phyloP scores from a whole-genome alignment of 2,113 vertebrate species.

The Pavo muticus region DNA sequence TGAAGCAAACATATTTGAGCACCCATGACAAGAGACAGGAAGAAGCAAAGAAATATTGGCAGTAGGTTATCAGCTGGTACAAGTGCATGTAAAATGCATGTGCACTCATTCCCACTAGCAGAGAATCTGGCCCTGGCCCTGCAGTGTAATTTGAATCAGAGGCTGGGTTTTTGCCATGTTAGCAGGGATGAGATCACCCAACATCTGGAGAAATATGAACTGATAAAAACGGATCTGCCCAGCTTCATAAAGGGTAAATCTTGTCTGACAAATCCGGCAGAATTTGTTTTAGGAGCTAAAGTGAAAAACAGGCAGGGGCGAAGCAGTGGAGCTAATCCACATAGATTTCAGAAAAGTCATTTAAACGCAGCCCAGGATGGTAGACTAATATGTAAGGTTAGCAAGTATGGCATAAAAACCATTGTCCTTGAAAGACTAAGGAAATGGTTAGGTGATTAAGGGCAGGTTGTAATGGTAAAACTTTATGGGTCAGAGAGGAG shows the following conservation, averaged over 20 bases:
- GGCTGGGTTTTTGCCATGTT: not conserved
- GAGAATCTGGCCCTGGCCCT: not conserved
- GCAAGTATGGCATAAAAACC: constrained; percentile 75
- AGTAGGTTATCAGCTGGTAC: not conserved
- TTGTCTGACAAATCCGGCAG: constrained; percentile 49
- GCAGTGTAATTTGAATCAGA: not conserved
- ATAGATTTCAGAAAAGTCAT: constrained; percentile 70
- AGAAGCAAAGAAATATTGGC: not conserved
- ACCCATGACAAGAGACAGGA: not conserved
- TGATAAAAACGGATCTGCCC: constrained; percentile 49
- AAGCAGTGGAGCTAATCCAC: constrained; percentile 68
- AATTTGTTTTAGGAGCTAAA: constrained; percentile 62
- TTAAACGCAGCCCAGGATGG: constrained; percentile 52
- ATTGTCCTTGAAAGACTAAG: constrained; percentile 75
- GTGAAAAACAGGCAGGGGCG: constrained; percentile 25
- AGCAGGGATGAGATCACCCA: constrained; percentile 44
- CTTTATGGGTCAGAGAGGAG: constrained; percentile 75
- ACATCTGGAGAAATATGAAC: constrained; percentile 60
- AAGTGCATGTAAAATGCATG: not conserved
- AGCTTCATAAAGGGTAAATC: constrained; percentile 55
- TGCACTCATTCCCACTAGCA: not conserved
- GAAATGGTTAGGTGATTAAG: constrained; percentile 75
- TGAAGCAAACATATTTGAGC: not conserved
- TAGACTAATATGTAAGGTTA: constrained; percentile 70
- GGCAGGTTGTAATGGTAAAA: constrained; percentile 73